Percentiles rank a stretch among this genome's conserved stretches.
These are phyloP conservation scores for Diorhabda elongata DNA, from an alignment of 1,140 invertebrate genomes.

Conservation along the genomic window DNA sequence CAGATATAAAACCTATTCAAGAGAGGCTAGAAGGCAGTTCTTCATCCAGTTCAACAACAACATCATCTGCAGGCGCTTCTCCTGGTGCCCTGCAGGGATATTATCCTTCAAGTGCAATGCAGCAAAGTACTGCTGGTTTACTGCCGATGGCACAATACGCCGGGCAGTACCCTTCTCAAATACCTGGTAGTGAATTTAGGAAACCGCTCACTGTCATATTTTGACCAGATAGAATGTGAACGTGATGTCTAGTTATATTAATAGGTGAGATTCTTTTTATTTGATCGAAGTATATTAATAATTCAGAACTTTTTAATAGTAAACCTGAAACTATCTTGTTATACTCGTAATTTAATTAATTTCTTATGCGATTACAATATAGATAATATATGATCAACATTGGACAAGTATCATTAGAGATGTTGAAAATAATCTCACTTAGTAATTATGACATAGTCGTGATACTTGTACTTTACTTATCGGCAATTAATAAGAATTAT, in stretches of 20 bases:
- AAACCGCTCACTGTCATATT: conserved; percentile 80
- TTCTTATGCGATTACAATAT: too few species aligned
- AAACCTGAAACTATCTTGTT: too few species aligned
- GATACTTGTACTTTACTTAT: too few species aligned
- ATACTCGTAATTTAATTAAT: too few species aligned
- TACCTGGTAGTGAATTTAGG: conserved; percentile 63
- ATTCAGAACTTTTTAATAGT: too few species aligned
- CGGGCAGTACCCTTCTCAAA: conserved; percentile 53
- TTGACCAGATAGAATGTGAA: conserved; percentile 67
- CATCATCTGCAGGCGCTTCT: conserved; percentile 60
- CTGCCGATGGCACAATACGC: conserved; percentile 62
- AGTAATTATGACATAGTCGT: too few species aligned
- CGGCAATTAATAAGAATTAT: too few species aligned
- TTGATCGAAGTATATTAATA: too few species aligned
- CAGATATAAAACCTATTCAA: conserved; percentile 52
- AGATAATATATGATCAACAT: too few species aligned
- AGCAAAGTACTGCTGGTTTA: conserved; percentile 50
- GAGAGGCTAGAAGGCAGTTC: conserved; percentile 55
- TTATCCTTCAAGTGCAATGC: conserved; percentile 54
- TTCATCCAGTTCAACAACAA: conserved; percentile 52
- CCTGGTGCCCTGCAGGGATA: conserved; percentile 60
- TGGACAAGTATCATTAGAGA: too few species aligned
- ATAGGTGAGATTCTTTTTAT: background rate
- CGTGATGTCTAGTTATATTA: conserved; percentile 18
- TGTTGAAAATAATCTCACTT: too few species aligned